Evolutionary conservation across 2,888 invertebrate species (phyloP), one percentile per base, ranked within the genome.

Genomic region (Gibbula magus): DNA sequence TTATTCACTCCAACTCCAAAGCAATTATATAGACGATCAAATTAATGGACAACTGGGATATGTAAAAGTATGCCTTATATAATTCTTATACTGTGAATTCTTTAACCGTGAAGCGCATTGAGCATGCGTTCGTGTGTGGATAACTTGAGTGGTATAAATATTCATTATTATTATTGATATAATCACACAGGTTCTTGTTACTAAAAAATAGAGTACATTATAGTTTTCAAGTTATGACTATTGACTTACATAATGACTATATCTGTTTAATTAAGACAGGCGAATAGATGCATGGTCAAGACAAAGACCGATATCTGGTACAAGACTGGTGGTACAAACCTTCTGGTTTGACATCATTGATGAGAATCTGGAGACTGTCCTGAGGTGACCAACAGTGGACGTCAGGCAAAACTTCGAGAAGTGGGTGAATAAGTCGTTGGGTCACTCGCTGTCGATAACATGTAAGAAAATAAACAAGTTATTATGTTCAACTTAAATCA

Each of bases 381-480:
- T 74, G 61, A 0, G 89, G 90, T 8, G 89, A 88, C 79, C 88
- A 84, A 82, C 90, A 89, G 20, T 79, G 85, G 29, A 89, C 79
- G 25, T 86, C 82, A 8, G 90, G 90, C 51, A 90, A 80, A 29
- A 89, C 76, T 13, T 83, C 79, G 29, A 89, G 84, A 70, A 87
- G 84, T 35, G 82, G 84, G 76, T 87, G 88, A 20, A 87, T 80
- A 77, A 84, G 86, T 51, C 77, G 83, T 16, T 76, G 20, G 18
- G 79, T 61, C 53, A 78, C 85, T 86, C 73, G 88, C 87, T 45
- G 75, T 56, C 0, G 89, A 90, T 20, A 89, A 89, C 80, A 35
- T 35, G 35, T 5, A 35, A 35, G 4, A 35, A 45, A 45, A 45
- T n/a, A n/a, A n/a, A 35, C 8, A 35, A 35, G 35, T 35, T 35